Evolutionary conservation across 2,113 vertebrate species (phyloP).

Genomic region (Galbula dea): DNA sequence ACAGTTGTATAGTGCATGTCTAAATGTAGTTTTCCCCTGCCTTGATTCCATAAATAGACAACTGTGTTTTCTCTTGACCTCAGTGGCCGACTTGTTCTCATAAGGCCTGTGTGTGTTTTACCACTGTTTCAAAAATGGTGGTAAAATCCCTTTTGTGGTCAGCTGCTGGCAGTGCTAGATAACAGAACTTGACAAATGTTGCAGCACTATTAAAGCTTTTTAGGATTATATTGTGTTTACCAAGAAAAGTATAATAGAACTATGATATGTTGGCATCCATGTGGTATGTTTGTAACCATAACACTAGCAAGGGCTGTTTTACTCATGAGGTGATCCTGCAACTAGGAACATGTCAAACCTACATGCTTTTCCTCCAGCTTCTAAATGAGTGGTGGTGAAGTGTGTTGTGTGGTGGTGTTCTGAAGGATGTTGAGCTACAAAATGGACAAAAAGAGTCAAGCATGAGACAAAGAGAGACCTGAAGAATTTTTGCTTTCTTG

Average conservation of each 20-base stretch:
- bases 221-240: not conserved
- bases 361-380: not conserved
- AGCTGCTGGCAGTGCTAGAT: not conserved
- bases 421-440: not conserved
- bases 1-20: not conserved
- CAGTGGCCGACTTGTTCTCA: not conserved
- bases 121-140: not conserved
- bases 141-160: not conserved
- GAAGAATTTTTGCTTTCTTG: not conserved
- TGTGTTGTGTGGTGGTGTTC: not conserved
- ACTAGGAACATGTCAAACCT: not conserved
- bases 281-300: not conserved
- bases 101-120: not conserved
- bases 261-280: not conserved
- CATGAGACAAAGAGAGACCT: not conserved
- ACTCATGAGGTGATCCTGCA: not conserved
- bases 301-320: fast-evolving
- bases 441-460: not conserved
- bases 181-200: not conserved
- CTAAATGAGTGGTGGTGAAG: not conserved
- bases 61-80: not conserved
- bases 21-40: not conserved
- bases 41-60: not conserved
- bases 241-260: not conserved
- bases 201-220: not conserved